Evolutionary conservation across 1,140 invertebrate species (phyloP), one percentile per base, ranked within the genome.

Genomic region (Heliconius melpomene): DNA sequence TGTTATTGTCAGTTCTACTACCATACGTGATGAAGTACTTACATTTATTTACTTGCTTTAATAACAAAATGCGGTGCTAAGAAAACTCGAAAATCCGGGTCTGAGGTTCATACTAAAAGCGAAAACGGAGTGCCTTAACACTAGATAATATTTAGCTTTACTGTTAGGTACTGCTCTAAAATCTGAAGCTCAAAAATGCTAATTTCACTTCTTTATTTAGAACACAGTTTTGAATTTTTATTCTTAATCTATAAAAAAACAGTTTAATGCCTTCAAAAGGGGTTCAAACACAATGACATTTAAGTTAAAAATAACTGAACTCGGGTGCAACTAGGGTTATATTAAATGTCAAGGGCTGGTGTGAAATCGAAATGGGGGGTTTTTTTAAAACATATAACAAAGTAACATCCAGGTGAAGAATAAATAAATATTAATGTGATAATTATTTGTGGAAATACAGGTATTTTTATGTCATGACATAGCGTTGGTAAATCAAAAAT

Each of bases 281-380:
- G 60, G 11, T 66, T 46, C 60, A 66, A 66, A 66, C n/a, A 66
- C 26, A 66, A 23, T 60, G 57, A 23, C 57, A 60, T 60, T 60
- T 60, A 60, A 66, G 60, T 66, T 66, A 66, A 66, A 66, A 66
- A 66, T 66, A 66, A 66, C 23, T 66, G 60, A 16, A 66, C 60
- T 66, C 60, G 9, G 60, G 60, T 26, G 60, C 60, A 66, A 66
- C 9, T 16, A 18, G 60, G 60, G 60, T 66, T 66, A 29, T 23
- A 66, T 66, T 16, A 66, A 66, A 66, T 29, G 60, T 66, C 60
- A 66, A 66, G 60, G 26, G 23, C 16, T 36, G n/a, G 13, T 13
- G 57, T n/a, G 29, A 32, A 46, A 66, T 54, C 70, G 60, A 72
- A 38, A 38, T 72, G 72, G 8, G 7, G 20, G 23, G 9, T n/a